phyloP scores from a whole-genome alignment of 2,797 vertebrate genomes.

The Microctenopoma lineatum region DNA sequence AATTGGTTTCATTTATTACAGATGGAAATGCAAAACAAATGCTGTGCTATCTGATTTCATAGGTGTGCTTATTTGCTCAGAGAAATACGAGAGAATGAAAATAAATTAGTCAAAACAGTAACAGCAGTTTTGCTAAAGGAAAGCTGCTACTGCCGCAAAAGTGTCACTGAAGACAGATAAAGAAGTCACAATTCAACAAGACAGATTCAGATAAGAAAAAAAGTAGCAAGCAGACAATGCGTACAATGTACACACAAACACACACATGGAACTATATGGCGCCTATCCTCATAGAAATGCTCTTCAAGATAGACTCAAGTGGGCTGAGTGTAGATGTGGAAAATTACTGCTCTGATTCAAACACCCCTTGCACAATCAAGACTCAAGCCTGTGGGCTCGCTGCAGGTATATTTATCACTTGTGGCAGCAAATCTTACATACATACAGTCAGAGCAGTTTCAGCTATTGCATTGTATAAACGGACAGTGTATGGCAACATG shows the following conservation, averaged over 20 bases:
- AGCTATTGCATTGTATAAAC: constrained; percentile 30
- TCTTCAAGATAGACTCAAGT: constrained; percentile 66
- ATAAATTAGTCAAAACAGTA: constrained; percentile 47
- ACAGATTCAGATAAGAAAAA: constrained; percentile 25
- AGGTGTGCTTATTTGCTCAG: constrained; percentile 68
- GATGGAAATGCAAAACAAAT: constrained; percentile 77
- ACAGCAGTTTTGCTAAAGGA: constrained; percentile 31
- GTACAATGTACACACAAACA: constrained; percentile 23
- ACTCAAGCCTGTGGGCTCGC: constrained; percentile 64
- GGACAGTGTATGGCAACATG: background rate
- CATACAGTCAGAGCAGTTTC: constrained; percentile 54
- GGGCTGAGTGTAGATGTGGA: constrained; percentile 75
- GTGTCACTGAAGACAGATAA: constrained; percentile 13
- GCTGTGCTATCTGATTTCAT: constrained; percentile 66
- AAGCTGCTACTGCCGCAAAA: constrained; percentile 1
- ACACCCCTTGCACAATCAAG: constrained; percentile 80
- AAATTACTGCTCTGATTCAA: constrained; percentile 81
- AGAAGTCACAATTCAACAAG: constrained; percentile 9
- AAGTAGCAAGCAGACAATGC: background rate
- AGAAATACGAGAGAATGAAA: constrained; percentile 43
- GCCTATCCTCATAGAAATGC: constrained; percentile 52
- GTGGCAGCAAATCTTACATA: constrained; percentile 67
- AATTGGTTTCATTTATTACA: constrained; percentile 84
- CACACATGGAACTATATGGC: constrained; percentile 21
- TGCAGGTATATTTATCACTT: constrained; percentile 83